These are phyloP conservation scores for Crotalus horridus DNA, from an alignment of 2,113 vertebrate species.

Conservation along the genomic window DNA sequence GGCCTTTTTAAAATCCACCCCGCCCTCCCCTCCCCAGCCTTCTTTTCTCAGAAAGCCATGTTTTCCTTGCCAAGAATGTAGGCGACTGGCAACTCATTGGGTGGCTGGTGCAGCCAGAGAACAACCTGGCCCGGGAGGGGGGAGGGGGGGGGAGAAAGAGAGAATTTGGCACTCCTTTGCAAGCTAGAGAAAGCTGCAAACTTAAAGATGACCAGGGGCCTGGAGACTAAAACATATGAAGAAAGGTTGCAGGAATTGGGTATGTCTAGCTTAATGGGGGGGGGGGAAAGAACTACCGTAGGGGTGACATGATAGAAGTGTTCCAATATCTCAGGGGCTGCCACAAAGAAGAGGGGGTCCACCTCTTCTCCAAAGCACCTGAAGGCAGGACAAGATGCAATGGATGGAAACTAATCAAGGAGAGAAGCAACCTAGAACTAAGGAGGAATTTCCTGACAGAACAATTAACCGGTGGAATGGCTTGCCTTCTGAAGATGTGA, in stretches of 20 bases:
- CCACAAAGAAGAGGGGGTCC: neutral
- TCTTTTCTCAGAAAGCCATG: slow-evolving; percentile 26
- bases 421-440: neutral
- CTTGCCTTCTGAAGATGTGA: too few relatives aligned
- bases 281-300: neutral
- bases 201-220: neutral
- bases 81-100: neutral
- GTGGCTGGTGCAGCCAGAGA: neutral
- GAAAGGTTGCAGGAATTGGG: neutral
- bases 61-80: neutral
- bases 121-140: neutral
- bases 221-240: neutral
- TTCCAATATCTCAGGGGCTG: neutral
- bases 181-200: neutral
- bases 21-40: neutral
- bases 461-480: neutral
- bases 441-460: too few relatives aligned
- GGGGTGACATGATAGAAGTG: neutral
- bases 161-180: neutral
- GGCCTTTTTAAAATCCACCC: slow-evolving; percentile 6
- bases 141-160: fast-evolving
- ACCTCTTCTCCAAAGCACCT: neutral
- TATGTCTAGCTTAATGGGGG: neutral
- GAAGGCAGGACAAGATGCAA: neutral
- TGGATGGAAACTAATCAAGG: neutral